These are phyloP conservation scores for Monopis laevigella DNA, from an alignment of 2,888 invertebrate genomes.

Conservation along the genomic window DNA sequence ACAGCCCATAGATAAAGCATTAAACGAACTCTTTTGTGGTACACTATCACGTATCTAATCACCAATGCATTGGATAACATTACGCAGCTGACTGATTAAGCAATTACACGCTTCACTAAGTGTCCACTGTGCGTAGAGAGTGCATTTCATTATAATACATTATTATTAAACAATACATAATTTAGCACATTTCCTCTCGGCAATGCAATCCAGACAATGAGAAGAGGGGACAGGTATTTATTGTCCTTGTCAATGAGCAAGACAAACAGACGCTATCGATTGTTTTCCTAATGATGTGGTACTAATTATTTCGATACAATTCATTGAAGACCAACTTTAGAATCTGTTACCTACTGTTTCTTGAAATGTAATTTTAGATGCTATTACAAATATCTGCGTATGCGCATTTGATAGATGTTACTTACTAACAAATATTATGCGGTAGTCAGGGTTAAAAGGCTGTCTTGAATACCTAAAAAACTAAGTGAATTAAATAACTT, in stretches of 20 bases:
- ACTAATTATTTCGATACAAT: slow-evolving; percentile 7
- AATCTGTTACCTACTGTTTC: too few relatives aligned
- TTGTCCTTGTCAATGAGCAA: slow-evolving; percentile 27
- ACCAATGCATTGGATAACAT: slow-evolving; percentile 35
- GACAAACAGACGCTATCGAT: slow-evolving; percentile 20
- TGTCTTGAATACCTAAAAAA: too few relatives aligned
- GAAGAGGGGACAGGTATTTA: slow-evolving; percentile 36
- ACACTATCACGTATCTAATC: slow-evolving; percentile 38
- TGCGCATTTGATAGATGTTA: too few relatives aligned
- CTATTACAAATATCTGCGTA: too few relatives aligned
- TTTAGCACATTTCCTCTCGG: slow-evolving; percentile 46
- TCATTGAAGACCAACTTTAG: too few relatives aligned
- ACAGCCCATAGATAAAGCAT: too few relatives aligned
- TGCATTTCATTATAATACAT: slow-evolving; percentile 58
- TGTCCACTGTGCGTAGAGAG: slow-evolving; percentile 33
- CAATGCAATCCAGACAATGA: slow-evolving; percentile 5
- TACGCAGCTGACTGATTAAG: slow-evolving; percentile 59
- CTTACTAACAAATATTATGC: too few relatives aligned
- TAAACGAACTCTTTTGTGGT: too few relatives aligned
- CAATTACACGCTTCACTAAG: slow-evolving; percentile 55
- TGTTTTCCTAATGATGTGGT: slow-evolving; percentile 9
- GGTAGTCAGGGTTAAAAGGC: too few relatives aligned
- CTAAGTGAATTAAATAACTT: too few relatives aligned
- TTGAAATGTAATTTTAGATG: too few relatives aligned
- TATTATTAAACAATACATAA: slow-evolving; percentile 50